A percentile compares a stretch with the other conserved stretches of the same genome.
Evolutionary conservation across 2,797 vertebrate genomes (phyloP).

Genomic region (Arnoldichthys spilopterus): DNA sequence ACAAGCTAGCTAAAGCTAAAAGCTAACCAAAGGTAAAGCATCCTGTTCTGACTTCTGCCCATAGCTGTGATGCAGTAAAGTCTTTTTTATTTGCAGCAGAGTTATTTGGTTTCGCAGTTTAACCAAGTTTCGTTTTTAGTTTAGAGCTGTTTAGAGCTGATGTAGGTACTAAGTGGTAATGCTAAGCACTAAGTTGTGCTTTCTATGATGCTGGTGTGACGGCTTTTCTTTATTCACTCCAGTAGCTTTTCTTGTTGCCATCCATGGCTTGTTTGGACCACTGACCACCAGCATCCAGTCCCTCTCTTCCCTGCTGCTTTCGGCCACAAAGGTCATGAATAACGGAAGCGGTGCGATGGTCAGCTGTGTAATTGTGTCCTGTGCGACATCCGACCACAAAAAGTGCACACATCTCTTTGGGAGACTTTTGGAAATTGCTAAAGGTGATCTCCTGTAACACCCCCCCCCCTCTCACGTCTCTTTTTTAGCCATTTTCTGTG

Average conservation of each 20-base stretch:
- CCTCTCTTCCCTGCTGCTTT: not conserved
- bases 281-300: not conserved
- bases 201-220: not conserved
- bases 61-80: too few relatives aligned
- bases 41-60: too few relatives aligned
- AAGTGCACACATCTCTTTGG: slow-evolving; percentile 23
- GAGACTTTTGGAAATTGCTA: slow-evolving; percentile 39
- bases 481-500: slow-evolving; percentile 28
- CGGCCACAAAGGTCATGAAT: slow-evolving; percentile 9
- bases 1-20: too few relatives aligned
- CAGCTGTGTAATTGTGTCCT: slow-evolving; percentile 8
- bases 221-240: not conserved
- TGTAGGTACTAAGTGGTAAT: too few relatives aligned
- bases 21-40: too few relatives aligned
- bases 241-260: not conserved
- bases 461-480: slow-evolving; percentile 27
- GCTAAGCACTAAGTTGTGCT: not conserved
- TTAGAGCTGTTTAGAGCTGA: too few relatives aligned
- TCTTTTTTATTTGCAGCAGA: too few relatives aligned
- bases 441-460: slow-evolving; percentile 36
- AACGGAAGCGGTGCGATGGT: not conserved
- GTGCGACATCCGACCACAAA: slow-evolving; percentile 1
- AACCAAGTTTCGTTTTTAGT: too few relatives aligned
- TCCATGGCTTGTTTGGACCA: not conserved
- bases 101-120: too few relatives aligned